Evolutionary conservation across 2,888 invertebrate genomes (phyloP), one percentile per base, ranked within the genome.

Genomic region (Litoditis marina): DNA sequence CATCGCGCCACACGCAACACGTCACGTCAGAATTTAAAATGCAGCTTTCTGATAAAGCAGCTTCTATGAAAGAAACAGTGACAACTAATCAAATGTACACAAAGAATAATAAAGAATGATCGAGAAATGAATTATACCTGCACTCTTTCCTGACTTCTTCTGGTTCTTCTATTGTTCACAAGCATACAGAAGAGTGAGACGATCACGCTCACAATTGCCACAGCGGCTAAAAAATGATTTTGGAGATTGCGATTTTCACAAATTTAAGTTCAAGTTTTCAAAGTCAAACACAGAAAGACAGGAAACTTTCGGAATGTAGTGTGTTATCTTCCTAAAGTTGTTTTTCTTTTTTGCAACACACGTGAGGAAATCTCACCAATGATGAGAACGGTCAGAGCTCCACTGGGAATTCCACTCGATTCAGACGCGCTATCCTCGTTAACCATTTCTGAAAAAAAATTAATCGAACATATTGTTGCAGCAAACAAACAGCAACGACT

Each of bases 151-250:
- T 66, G 60, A 22, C 67, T 66, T 31, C 69, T 58, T 28, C 65
- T 31, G 13, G 56, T 59, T 42, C 71, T 49, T 44, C 69, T 50
- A 64, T 69, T 69, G 58, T 64, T 72, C 51, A 72, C 66, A 47
- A 72, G 49, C 71, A 72, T 72, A 53, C 71, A 72, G 52, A 72
- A 69, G 7, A 72, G 55, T 13, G 71, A 69, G 55, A 72, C 63
- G 46, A 69, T 67, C 34, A 72, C 71, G 46, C 67, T 69, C 49
- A 72, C 67, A 32, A 72, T 68, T 19, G 71, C 71, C 36, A 72
- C 68, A 25, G 71, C 71, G 28, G 71, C 71, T 60, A 32, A 52
- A 60, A 53, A 44, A 22, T 11, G 11, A 2, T 2, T 27, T 51
- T 51, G 11, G 19, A 51, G 1, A 2, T 49, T 49, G 4, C 4